Evolutionary conservation across 2,888 invertebrate species (phyloP), one percentile per base, ranked within the genome.

Genomic region (Ariolimax columbianus): DNA sequence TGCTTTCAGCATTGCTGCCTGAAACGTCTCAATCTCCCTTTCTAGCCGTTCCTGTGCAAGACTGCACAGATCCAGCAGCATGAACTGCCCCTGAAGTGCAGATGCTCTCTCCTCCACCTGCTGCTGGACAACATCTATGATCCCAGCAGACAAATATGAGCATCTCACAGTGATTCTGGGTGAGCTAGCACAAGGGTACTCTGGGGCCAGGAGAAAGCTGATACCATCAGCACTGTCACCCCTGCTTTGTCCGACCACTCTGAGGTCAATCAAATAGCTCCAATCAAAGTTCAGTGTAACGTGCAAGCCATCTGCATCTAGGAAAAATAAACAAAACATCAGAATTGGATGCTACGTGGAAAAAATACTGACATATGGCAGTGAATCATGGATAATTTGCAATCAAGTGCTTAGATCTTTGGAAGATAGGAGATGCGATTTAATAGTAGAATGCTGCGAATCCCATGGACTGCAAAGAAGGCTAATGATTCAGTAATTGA

Each of bases 1-100:
- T 63, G 40, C 26, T 1, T n/a, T 38, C 11, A 17, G 43, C 11
- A 2, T 26, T 30, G 43, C 7, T 33, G 19, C 4, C 40, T 59
- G 51, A 11, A 63, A 30, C n/a, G 33, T n/a, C 51, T 77, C 72
- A 33, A 80, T 59, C 30, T 72, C 79, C 47, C 23, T 51, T 36
- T 38, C 38, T 9, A 85, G 43, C 51, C 75, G 40, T 55, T 85
- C 85, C 55, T 77, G 75, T 17, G 70, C 55, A 36, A 81, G 72
- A 19, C 30, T 68, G 68, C 43, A 66, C 55, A 85, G 47, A 51
- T 85, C 85, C 19, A 85, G 43, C 30, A 85, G n/a, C 75, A 81
- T 77, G 2, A 77, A 33, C 59, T 85, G 73, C 0, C 85, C 85
- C 30, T 51, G 72, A 11, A 84, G 70, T 19, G 33, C 11, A n/a